A percentile compares a stretch with the other conserved stretches of the same genome.
Conservation (phyloP, 2,113 vertebrate genomes). For the Grus americana region DNA sequence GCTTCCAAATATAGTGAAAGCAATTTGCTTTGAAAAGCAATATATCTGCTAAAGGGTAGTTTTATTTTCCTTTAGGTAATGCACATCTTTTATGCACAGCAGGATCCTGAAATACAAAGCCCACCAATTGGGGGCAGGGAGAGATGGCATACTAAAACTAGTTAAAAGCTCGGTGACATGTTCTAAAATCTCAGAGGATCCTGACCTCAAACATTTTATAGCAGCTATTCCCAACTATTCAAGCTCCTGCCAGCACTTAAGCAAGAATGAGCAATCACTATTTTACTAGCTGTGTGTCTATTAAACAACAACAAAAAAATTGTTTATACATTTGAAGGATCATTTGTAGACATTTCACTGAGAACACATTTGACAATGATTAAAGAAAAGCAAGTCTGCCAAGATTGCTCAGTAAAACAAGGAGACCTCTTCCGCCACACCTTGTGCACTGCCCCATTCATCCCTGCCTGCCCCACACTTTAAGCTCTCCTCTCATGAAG, state of each 20-base stretch:
- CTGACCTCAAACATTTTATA: neutral
- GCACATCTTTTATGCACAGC: conserved; percentile 56
- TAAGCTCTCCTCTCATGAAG: neutral
- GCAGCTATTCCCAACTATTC: neutral
- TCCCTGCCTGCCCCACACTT: neutral
- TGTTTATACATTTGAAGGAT: neutral
- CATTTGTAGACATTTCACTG: neutral
- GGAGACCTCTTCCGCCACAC: neutral
- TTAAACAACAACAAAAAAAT: neutral
- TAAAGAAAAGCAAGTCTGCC: neutral
- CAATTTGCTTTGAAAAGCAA: conserved; percentile 64
- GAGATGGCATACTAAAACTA: neutral
- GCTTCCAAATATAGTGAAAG: conserved; percentile 46
- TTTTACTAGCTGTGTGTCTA: neutral
- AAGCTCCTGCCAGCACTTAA: neutral
- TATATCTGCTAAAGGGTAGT: conserved; percentile 66
- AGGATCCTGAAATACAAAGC: conserved; percentile 58
- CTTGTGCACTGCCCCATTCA: neutral
- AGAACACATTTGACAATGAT: neutral
- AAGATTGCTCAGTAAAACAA: neutral
- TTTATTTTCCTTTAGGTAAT: conserved; percentile 71
- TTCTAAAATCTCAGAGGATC: neutral
- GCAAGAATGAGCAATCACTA: neutral
- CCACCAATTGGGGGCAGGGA: neutral
- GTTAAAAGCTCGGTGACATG: neutral